Conservation (phyloP, 2,113 vertebrate genomes). For the Callopanchax toddi region DNA sequence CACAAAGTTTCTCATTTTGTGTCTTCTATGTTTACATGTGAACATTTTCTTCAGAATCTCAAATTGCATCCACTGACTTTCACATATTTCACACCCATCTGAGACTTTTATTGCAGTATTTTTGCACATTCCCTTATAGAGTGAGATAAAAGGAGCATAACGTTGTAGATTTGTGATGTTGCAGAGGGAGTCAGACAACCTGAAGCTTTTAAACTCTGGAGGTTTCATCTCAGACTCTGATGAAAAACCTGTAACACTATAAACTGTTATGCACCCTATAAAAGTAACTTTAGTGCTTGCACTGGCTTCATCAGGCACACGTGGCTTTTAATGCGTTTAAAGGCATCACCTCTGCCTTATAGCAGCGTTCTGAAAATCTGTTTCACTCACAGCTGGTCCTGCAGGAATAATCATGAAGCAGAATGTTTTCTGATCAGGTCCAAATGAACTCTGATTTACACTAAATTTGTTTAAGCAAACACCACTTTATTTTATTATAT, state of each 20-base stretch:
- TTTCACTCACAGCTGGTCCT: not conserved
- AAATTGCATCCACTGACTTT: not conserved
- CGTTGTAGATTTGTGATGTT: not conserved
- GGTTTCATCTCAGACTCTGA: not conserved
- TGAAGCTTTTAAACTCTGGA: not conserved
- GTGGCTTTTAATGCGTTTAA: not conserved
- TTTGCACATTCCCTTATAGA: not conserved
- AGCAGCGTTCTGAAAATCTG: not conserved
- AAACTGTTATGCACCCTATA: not conserved
- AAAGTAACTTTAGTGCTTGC: not conserved
- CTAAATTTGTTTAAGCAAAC: not conserved
- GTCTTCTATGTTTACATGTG: too few species aligned
- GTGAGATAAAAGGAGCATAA: not conserved
- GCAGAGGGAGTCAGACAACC: not conserved
- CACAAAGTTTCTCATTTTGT: too few species aligned
- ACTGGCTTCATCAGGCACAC: not conserved
- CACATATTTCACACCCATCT: not conserved
- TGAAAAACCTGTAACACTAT: not conserved
- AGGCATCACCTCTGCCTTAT: not conserved
- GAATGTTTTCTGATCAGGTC: not conserved
- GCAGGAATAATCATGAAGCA: not conserved
- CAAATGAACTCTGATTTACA: not conserved
- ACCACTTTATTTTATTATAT: too few species aligned
- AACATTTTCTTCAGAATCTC: not conserved
- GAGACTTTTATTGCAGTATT: not conserved